Evolutionary conservation across 2,888 invertebrate species (phyloP).

Genomic region (Drosophila fungiperda): DNA sequence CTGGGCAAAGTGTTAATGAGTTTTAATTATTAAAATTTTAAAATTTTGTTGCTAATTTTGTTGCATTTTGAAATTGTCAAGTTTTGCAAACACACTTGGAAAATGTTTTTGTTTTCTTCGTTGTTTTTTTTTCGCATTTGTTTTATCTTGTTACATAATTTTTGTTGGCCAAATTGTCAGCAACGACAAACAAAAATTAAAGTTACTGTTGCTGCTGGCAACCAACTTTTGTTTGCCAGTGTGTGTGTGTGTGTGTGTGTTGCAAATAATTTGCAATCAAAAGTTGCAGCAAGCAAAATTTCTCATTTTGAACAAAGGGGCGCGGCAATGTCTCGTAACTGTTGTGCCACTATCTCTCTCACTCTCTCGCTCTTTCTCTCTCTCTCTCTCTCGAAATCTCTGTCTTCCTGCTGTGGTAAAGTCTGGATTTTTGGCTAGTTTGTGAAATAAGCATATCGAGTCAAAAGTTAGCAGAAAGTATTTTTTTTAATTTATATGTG

Average conservation of each 20-base stretch:
- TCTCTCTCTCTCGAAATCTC: neutral
- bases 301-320: conserved; percentile 26
- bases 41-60: conserved; percentile 33
- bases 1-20: conserved; percentile 72
- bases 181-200: conserved; percentile 38
- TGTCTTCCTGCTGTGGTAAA: conserved; percentile 15
- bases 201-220: conserved; percentile 57
- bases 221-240: conserved; percentile 60
- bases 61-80: conserved; percentile 51
- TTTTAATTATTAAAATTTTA: conserved; percentile 74
- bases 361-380: neutral
- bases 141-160: conserved; percentile 66
- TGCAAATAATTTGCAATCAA: conserved; percentile 78
- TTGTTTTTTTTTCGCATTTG: conserved; percentile 14
- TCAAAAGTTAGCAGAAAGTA: conserved; percentile 39
- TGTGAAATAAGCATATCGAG: conserved; percentile 64
- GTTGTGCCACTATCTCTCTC: conserved; percentile 13
- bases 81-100: conserved; percentile 7
- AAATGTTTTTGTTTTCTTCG: conserved; percentile 6
- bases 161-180: conserved; percentile 51
- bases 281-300: conserved; percentile 65
- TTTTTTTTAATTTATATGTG: conserved; percentile 8
- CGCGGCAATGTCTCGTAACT: conserved; percentile 42
- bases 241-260: conserved; percentile 49
- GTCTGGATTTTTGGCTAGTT: conserved; percentile 62